Evolutionary conservation across 2,888 invertebrate genomes (phyloP).

Genomic region (Limnephilus auricula): DNA sequence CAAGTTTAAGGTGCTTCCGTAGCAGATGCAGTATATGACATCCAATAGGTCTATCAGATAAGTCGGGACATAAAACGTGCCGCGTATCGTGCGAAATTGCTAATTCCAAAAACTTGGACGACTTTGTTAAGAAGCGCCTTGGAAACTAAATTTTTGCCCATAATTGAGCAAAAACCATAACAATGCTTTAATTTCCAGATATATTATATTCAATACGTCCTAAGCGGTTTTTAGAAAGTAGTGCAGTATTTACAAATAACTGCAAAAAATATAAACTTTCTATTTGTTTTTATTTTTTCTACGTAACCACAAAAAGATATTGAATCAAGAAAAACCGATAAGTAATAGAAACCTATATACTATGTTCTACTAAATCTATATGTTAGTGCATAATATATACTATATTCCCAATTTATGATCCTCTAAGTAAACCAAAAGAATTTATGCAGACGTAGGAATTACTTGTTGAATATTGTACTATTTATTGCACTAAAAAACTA

Average conservation of each 20-base stretch:
- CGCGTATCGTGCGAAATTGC: slow-evolving; percentile 53
- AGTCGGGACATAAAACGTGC: slow-evolving; percentile 42
- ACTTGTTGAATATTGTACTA: not conserved
- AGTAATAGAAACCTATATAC: not conserved
- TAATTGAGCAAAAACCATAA: not conserved
- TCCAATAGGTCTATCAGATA: slow-evolving; percentile 45
- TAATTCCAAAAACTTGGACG: slow-evolving; percentile 52
- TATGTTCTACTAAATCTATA: too few relatives aligned
- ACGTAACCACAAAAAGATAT: not conserved
- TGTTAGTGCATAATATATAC: too few relatives aligned
- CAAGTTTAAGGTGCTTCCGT: slow-evolving; percentile 35
- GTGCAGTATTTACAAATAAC: too few relatives aligned
- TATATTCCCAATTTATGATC: not conserved
- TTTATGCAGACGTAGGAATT: not conserved
- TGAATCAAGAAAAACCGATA: not conserved
- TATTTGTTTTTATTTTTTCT: too few relatives aligned
- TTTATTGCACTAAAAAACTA: too few relatives aligned
- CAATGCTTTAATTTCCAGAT: not conserved
- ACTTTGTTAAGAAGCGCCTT: not conserved
- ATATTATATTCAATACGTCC: not conserved
- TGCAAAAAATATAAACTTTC: too few relatives aligned
- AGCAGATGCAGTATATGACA: slow-evolving; percentile 59
- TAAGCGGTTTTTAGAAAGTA: too few relatives aligned
- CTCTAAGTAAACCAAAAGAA: not conserved
- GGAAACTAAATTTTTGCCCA: not conserved